phyloP scores from a whole-genome alignment of 1,140 invertebrate species.

The Hylaeus volcanicus region DNA sequence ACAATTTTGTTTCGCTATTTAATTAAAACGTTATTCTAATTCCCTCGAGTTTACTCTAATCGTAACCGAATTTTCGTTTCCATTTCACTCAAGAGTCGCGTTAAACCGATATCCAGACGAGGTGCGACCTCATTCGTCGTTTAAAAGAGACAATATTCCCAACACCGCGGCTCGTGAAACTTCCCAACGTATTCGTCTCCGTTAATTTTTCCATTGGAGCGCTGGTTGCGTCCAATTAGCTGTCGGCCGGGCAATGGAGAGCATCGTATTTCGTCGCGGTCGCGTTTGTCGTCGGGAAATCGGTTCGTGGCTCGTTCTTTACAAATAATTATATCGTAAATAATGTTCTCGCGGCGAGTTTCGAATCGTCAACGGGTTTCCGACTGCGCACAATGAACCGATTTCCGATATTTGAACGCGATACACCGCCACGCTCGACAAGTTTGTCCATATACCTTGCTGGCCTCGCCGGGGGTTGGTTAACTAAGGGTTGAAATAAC shows the following conservation, averaged over 20 bases:
- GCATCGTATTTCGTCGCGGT: background rate
- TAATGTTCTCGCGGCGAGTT: conserved; percentile 11
- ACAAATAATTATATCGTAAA: conserved; percentile 25
- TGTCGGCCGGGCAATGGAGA: background rate
- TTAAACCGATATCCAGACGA: no score
- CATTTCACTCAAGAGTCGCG: no score
- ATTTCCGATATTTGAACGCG: conserved; percentile 55
- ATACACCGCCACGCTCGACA: conserved; percentile 15
- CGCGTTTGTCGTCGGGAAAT: background rate
- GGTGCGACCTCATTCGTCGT: no score
- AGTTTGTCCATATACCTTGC: conserved; percentile 32
- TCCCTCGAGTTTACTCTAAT: no score
- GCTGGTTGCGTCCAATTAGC: background rate
- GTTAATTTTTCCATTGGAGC: background rate
- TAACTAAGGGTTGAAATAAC: background rate
- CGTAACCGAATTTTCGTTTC: no score
- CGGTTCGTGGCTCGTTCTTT: background rate
- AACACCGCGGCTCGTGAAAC: no score
- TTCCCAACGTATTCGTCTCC: no score
- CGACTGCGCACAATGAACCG: conserved; percentile 42
- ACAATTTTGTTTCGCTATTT: no score
- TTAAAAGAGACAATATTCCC: no score
- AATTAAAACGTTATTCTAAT: no score
- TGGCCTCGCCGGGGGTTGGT: background rate
- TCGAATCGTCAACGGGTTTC: conserved; percentile 45